phyloP scores from a whole-genome alignment of 2,888 invertebrate genomes.

The Acrobasis suavella region DNA sequence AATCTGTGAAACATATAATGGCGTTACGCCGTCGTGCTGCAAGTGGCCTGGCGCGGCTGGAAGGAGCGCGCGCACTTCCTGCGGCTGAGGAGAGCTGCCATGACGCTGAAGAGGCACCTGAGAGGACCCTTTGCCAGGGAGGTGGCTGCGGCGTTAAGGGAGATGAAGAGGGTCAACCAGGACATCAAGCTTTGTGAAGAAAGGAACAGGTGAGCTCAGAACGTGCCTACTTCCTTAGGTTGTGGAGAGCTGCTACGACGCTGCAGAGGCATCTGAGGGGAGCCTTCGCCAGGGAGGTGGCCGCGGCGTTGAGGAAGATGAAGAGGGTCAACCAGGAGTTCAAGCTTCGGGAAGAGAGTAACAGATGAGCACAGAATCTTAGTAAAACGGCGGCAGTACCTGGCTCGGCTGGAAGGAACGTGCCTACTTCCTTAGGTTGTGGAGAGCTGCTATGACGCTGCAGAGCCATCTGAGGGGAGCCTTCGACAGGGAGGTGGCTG shows the following conservation, averaged over 20 bases:
- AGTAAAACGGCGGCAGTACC: too few relatives aligned
- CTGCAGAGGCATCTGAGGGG: slow-evolving; percentile 94
- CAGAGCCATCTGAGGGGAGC: slow-evolving; percentile 94
- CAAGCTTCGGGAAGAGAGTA: slow-evolving; percentile 86
- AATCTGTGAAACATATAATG: slow-evolving; percentile 75
- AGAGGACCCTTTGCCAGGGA: slow-evolving; percentile 95
- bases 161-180: slow-evolving; percentile 93
- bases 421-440: too few relatives aligned
- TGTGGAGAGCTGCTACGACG: too few relatives aligned
- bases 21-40: slow-evolving; percentile 87
- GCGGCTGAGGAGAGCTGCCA: slow-evolving; percentile 89
- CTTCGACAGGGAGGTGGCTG: slow-evolving; percentile 94
- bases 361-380: slow-evolving; percentile 50
- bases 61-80: slow-evolving; percentile 91
- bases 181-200: slow-evolving; percentile 91
- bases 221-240: too few relatives aligned
- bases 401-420: too few relatives aligned
- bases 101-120: slow-evolving; percentile 93
- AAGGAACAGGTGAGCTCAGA: slow-evolving; percentile 60
- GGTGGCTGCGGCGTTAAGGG: slow-evolving; percentile 91
- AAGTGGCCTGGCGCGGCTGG: slow-evolving; percentile 89
- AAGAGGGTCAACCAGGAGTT: slow-evolving; percentile 92
- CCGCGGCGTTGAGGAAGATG: slow-evolving; percentile 93
- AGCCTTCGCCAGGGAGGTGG: slow-evolving; percentile 94
- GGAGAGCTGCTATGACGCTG: too few relatives aligned